A percentile compares a stretch with the other conserved stretches of the same genome.
These are phyloP conservation scores for Gasterosteus nipponicus DNA, from an alignment of 2,113 vertebrate species.

Conservation along the genomic window DNA sequence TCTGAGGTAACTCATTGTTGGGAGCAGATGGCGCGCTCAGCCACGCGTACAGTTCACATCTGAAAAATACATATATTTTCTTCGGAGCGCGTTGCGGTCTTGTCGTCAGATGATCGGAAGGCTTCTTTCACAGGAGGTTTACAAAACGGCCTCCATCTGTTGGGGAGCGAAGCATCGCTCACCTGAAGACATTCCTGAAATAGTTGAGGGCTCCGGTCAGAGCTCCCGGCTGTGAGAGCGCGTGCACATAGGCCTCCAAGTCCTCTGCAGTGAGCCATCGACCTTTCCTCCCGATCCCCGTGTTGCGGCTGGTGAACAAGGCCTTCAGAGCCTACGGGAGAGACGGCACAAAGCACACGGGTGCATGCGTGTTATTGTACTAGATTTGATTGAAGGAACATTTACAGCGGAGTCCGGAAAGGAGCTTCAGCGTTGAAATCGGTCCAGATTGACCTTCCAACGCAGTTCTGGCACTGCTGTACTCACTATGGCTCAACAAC, in stretches of 20 bases:
- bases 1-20: constrained; percentile 52
- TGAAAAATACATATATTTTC: constrained; percentile 44
- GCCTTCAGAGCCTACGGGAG: constrained; percentile 86
- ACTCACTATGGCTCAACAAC: constrained; percentile 22
- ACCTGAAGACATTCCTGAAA: constrained; percentile 96
- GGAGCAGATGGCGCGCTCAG: constrained; percentile 74
- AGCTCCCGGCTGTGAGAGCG: constrained; percentile 95
- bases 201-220: constrained; percentile 95
- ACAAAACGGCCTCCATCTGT: neutral
- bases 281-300: constrained; percentile 91
- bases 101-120: neutral
- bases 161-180: constrained; percentile 10
- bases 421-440: constrained; percentile 11
- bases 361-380: constrained; percentile 3
- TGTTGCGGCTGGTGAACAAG: constrained; percentile 91
- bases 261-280: constrained; percentile 90
- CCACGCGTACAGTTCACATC: constrained; percentile 61
- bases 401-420: constrained; percentile 15
- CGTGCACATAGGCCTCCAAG: constrained; percentile 93
- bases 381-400: constrained; percentile 4
- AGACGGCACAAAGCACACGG: constrained; percentile 2
- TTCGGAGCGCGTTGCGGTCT: constrained; percentile 9
- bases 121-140: neutral
- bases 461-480: constrained; percentile 11
- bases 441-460: constrained; percentile 33